Evolutionary conservation across 2,797 vertebrate genomes (phyloP).

Genomic region (Phylloscopus collybita): DNA sequence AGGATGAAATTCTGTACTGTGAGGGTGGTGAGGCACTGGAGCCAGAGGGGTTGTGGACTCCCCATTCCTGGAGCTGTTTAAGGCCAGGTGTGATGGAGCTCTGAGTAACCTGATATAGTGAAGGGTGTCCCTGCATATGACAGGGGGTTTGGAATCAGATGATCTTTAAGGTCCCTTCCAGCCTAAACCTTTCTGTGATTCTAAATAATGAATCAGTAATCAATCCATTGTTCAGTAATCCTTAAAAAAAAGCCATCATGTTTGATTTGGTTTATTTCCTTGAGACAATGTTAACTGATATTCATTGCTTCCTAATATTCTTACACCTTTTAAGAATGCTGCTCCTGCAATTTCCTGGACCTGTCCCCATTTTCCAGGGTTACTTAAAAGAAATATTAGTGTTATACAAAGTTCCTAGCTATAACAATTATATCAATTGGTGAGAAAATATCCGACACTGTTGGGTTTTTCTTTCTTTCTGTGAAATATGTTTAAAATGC

Average conservation of each 20-base stretch:
- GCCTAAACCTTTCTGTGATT: not conserved
- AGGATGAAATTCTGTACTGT: not conserved
- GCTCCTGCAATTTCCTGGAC: not conserved
- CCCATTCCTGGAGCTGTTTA: not conserved
- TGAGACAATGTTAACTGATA: not conserved
- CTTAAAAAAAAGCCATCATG: not conserved
- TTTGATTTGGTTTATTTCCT: not conserved
- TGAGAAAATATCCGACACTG: not conserved
- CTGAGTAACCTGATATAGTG: not conserved
- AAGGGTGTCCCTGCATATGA: not conserved
- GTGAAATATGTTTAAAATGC: not conserved
- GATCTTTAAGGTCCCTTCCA: not conserved
- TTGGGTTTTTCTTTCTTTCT: not conserved
- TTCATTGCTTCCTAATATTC: not conserved
- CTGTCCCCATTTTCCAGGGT: not conserved
- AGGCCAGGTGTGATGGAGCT: not conserved
- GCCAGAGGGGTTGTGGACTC: not conserved
- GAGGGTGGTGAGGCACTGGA: not conserved
- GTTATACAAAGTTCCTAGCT: not conserved
- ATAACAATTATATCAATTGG: not conserved
- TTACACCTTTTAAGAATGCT: not conserved
- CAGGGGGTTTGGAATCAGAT: not conserved
- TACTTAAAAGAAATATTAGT: not conserved
- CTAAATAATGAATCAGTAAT: not conserved
- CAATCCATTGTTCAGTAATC: not conserved